These are phyloP conservation scores for Casuarius casuarius DNA, from an alignment of 2,113 vertebrate genomes.

Conservation along the genomic window DNA sequence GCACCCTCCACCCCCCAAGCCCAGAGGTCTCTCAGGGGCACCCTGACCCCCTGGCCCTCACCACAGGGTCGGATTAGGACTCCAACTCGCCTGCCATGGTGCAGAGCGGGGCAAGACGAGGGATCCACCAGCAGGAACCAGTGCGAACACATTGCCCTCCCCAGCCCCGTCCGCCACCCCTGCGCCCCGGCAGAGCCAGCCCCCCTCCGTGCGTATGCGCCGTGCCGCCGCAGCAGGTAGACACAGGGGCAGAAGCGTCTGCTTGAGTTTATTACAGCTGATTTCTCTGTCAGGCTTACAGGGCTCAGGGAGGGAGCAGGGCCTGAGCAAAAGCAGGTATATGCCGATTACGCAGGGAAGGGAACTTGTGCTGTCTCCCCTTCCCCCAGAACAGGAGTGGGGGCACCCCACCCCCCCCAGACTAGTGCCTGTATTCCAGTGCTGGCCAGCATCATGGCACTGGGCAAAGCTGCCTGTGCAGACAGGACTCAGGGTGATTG, in stretches of 20 bases:
- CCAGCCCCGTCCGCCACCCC: background rate
- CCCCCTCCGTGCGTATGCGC: background rate
- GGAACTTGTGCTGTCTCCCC: background rate
- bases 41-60: background rate
- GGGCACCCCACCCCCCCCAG: background rate
- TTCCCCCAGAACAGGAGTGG: background rate
- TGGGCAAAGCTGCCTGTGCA: background rate
- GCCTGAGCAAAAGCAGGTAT: background rate
- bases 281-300: background rate
- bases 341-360: background rate
- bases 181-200: too few species aligned
- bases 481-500: background rate
- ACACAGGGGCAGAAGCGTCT: background rate
- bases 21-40: background rate
- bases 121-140: background rate
- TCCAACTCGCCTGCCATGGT: background rate
- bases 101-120: background rate
- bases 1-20: too few species aligned
- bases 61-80: background rate
- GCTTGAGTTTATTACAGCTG: background rate
- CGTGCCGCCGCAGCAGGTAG: fast-evolving
- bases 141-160: fast-evolving
- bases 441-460: background rate
- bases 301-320: background rate
- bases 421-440: background rate